phyloP scores from a whole-genome alignment of 2,888 invertebrate species.

The Chloroclysta siterata region DNA sequence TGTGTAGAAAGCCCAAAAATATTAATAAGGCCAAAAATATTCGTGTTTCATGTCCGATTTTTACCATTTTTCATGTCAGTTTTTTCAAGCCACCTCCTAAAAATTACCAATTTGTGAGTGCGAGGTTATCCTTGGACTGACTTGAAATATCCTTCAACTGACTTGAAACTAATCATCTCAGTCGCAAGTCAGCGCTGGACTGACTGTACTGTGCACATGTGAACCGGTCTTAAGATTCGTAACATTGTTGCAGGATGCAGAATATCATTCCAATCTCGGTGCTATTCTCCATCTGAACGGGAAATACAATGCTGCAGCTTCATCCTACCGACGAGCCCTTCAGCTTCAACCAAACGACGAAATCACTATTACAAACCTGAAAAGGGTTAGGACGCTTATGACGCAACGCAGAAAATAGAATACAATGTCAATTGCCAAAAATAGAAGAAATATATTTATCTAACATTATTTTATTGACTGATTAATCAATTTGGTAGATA shows the following conservation, averaged over 20 bases:
- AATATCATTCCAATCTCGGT: conserved; percentile 96
- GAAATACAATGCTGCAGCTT: conserved; percentile 94
- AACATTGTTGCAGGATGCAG: conserved; percentile 88
- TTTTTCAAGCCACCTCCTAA: too few relatives aligned
- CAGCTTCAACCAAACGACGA: conserved; percentile 94
- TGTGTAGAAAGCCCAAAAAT: too few relatives aligned
- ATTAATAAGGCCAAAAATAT: too few relatives aligned
- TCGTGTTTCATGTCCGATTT: too few relatives aligned
- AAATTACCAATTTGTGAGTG: too few relatives aligned
- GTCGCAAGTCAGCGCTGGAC: too few relatives aligned
- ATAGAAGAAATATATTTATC: conserved; percentile 53
- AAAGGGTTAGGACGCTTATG: conserved; percentile 78
- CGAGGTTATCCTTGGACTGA: too few relatives aligned
- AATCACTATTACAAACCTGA: conserved; percentile 94
- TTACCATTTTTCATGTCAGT: too few relatives aligned
- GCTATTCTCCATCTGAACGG: conserved; percentile 97
- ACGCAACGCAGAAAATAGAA: conserved; percentile 66
- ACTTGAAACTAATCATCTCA: too few relatives aligned
- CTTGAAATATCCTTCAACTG: too few relatives aligned
- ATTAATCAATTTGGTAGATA: conserved; percentile 28
- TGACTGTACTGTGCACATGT: too few relatives aligned
- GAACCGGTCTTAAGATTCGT: conserved; percentile 15
- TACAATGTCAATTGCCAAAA: conserved; percentile 78
- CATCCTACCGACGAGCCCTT: conserved; percentile 93
- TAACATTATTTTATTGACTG: conserved; percentile 46